Percentiles rank a stretch among this genome's conserved stretches.
Conservation (phyloP, 1,140 invertebrate genomes). For the Drosophila triauraria region DNA sequence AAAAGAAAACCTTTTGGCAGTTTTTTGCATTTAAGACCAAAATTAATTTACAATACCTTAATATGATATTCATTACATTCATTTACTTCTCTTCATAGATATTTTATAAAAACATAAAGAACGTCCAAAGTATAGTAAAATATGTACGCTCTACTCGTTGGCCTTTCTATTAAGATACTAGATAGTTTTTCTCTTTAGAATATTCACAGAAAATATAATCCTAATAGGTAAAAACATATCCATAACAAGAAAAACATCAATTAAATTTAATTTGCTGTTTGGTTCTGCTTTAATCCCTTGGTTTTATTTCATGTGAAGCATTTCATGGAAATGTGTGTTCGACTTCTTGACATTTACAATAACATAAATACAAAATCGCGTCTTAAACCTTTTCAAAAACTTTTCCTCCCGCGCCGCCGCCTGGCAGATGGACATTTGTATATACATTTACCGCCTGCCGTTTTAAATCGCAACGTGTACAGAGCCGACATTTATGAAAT, state of each 20-base stretch:
- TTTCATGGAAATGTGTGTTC: constrained; percentile 82
- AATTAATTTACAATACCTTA: too few species aligned
- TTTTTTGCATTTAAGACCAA: too few species aligned
- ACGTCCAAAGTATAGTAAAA: too few species aligned
- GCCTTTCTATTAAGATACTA: too few species aligned
- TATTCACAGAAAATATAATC: not conserved
- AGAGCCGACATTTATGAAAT: constrained; percentile 85
- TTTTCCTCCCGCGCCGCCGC: constrained; percentile 35
- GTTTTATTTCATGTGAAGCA: constrained; percentile 58
- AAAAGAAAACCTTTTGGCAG: too few species aligned
- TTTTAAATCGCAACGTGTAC: constrained; percentile 57
- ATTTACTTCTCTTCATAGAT: too few species aligned
- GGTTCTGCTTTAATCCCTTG: constrained; percentile 46
- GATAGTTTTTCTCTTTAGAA: too few species aligned
- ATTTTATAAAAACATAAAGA: too few species aligned
- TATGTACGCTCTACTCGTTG: too few species aligned
- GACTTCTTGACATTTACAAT: constrained; percentile 52
- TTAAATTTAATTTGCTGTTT: not conserved
- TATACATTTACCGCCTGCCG: not conserved
- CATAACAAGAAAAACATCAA: not conserved
- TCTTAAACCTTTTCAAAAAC: constrained; percentile 45
- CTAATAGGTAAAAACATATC: not conserved
- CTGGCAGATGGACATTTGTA: constrained; percentile 8
- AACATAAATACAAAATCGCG: constrained; percentile 70
- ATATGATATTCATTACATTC: too few species aligned